Conservation (phyloP, 2,888 invertebrate species). For the Muscina levida region DNA sequence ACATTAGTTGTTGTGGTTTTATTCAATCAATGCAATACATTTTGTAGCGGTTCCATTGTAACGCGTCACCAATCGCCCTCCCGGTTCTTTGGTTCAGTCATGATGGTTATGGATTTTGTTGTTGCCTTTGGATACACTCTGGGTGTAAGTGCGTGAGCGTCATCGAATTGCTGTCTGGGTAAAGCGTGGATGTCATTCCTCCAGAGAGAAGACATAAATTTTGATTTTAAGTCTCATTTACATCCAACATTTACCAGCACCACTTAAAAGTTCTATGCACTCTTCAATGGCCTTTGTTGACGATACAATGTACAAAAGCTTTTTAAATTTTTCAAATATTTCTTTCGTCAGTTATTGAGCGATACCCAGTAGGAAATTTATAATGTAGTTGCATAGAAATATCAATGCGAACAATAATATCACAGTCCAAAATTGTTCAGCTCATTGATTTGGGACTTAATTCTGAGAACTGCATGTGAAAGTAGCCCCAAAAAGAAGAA, state of each 20-base stretch:
- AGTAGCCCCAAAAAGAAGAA: too few relatives aligned
- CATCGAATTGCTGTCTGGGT: constrained; percentile 6
- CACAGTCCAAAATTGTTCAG: too few relatives aligned
- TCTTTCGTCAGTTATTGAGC: not conserved
- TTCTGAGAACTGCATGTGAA: too few relatives aligned
- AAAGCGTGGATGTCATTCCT: constrained; percentile 38
- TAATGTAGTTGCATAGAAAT: not conserved
- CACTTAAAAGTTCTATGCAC: constrained; percentile 54
- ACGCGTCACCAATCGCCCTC: constrained; percentile 46
- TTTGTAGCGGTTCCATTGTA: not conserved
- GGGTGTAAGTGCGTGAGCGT: not conserved
- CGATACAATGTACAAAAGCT: constrained; percentile 34
- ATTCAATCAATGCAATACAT: not conserved
- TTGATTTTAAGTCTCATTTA: constrained; percentile 5
- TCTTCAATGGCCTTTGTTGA: constrained; percentile 25
- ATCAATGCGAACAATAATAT: constrained; percentile 17
- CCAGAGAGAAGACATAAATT: constrained; percentile 38
- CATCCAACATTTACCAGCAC: not conserved
- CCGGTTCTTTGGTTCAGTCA: constrained; percentile 46
- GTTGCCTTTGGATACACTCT: constrained; percentile 28
- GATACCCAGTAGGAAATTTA: constrained; percentile 24
- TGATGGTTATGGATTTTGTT: constrained; percentile 13
- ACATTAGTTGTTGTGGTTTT: constrained; percentile 21
- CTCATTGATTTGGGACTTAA: too few relatives aligned
- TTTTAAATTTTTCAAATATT: constrained; percentile 27